These are phyloP conservation scores for Cerceris rybyensis DNA, from an alignment of 2,888 invertebrate genomes.

Conservation along the genomic window DNA sequence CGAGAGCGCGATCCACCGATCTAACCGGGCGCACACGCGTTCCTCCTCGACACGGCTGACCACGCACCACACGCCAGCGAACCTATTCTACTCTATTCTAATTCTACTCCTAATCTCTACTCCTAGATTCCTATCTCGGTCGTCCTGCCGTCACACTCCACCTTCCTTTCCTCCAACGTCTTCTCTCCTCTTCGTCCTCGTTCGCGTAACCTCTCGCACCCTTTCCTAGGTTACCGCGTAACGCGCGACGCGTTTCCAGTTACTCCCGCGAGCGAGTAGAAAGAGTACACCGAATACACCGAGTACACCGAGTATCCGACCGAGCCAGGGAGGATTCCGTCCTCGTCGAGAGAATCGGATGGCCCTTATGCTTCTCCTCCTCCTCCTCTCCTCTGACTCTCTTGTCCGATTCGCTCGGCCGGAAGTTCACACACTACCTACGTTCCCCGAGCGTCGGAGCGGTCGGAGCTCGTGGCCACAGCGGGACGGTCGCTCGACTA, in stretches of 20 bases:
- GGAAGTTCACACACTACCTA: constrained; percentile 79
- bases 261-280: no score
- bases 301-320: constrained; percentile 6
- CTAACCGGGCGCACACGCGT: background rate
- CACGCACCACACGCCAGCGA: no score
- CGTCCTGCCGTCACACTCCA: no score
- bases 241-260: no score
- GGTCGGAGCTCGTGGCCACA: constrained; percentile 80
- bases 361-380: constrained; percentile 8
- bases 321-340: constrained; percentile 38
- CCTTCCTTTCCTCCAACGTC: no score
- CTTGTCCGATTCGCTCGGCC: constrained; percentile 68
- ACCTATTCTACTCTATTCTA: no score
- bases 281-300: background rate
- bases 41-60: no score
- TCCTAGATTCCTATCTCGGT: no score
- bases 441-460: constrained; percentile 76
- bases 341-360: constrained; percentile 17
- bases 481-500: constrained; percentile 81
- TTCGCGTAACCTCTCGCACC: no score
- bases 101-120: no score
- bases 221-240: no score
- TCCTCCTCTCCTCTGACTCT: constrained; percentile 45
- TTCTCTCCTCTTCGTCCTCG: no score
- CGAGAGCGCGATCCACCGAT: background rate